Evolutionary conservation across 2,888 invertebrate species (phyloP).

Genomic region (Griposia aprilina): DNA sequence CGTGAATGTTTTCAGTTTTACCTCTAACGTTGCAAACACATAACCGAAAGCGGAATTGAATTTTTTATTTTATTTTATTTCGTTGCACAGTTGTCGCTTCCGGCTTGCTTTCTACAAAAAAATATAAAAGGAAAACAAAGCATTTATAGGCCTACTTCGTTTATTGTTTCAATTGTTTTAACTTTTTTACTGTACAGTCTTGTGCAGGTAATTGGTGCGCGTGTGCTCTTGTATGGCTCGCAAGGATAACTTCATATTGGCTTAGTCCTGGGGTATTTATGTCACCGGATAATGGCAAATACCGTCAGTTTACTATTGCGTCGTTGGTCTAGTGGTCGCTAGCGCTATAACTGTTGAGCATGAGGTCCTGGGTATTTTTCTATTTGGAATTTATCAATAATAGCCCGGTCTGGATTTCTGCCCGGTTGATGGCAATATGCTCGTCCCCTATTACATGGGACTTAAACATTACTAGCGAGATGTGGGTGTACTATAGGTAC

Average conservation of each 20-base stretch:
- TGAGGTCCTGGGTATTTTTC: too few relatives aligned
- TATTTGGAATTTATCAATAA: too few relatives aligned
- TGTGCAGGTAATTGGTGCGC: not conserved
- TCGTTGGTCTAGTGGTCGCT: too few relatives aligned
- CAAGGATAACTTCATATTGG: not conserved
- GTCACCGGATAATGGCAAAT: not conserved
- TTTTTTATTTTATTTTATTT: constrained; percentile 36
- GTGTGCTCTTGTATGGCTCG: not conserved
- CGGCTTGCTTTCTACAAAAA: constrained; percentile 29
- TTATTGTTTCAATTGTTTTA: constrained; percentile 12
- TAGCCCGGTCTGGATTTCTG: too few relatives aligned
- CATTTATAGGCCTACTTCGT: constrained; percentile 16
- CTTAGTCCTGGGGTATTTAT: not conserved
- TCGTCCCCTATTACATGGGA: too few relatives aligned
- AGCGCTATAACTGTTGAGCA: too few relatives aligned
- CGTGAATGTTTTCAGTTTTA: constrained; percentile 23
- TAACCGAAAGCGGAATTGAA: constrained; percentile 40
- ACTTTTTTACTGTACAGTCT: not conserved
- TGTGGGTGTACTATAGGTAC: too few relatives aligned
- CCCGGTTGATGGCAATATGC: too few relatives aligned
- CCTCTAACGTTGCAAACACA: constrained; percentile 33
- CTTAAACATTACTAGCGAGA: too few relatives aligned
- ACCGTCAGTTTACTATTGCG: too few relatives aligned
- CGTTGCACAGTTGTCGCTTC: constrained; percentile 30
- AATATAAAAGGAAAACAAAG: constrained; percentile 17